A percentile compares a stretch with the other conserved stretches of the same genome.
Conservation (phyloP, 2,888 invertebrate species). For the Chaitophorus viminalis region DNA sequence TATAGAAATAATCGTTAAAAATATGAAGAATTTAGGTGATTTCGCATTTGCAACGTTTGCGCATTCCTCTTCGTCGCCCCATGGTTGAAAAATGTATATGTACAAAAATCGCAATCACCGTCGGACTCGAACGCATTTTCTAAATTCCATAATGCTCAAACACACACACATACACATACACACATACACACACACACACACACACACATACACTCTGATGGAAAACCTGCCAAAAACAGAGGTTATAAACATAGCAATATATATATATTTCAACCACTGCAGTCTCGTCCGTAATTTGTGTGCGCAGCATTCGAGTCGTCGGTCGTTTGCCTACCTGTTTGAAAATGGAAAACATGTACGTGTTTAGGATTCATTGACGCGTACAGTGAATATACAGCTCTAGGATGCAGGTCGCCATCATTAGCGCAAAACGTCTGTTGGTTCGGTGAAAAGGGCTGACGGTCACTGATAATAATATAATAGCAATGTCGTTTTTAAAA, state of each 20-base stretch:
- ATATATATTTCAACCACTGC: not conserved
- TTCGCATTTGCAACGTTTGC: not conserved
- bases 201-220: not conserved
- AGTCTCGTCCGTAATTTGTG: not conserved
- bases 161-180: not conserved
- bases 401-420: not conserved
- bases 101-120: not conserved
- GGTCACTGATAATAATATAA: not conserved
- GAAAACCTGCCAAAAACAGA: not conserved
- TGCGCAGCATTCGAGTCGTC: not conserved
- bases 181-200: not conserved
- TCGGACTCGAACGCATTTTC: not conserved
- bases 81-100: not conserved
- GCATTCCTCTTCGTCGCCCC: not conserved
- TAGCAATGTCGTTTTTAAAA: no score
- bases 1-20: no score
- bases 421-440: not conserved
- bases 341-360: not conserved
- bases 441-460: not conserved
- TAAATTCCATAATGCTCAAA: not conserved
- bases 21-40: no score
- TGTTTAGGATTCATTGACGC: not conserved
- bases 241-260: not conserved
- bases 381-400: not conserved
- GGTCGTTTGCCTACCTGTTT: not conserved